These are phyloP conservation scores for Corythornis cristatus DNA, from an alignment of 2,113 vertebrate genomes.

Conservation along the genomic window DNA sequence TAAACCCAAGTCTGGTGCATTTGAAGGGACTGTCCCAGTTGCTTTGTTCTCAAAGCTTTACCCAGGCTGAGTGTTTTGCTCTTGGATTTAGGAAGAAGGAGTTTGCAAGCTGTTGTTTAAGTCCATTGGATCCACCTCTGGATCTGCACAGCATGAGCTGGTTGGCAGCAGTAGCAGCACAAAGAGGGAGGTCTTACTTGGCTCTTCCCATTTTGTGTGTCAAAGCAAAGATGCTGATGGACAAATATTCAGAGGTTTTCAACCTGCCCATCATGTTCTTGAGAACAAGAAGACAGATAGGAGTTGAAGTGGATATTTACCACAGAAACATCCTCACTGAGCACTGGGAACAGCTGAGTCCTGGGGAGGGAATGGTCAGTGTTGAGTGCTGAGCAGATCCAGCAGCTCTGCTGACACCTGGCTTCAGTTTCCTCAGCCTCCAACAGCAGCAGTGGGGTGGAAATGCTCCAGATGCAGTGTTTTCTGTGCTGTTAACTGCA, in stretches of 20 bases:
- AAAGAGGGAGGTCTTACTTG: neutral
- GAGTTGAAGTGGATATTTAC: neutral
- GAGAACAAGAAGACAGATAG: neutral
- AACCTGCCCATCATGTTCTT: neutral
- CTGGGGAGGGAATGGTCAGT: neutral
- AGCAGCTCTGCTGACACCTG: neutral
- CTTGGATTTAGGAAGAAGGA: too few relatives aligned
- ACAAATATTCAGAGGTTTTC: neutral
- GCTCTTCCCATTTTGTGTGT: neutral
- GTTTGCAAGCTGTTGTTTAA: too few relatives aligned
- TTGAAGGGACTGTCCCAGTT: neutral
- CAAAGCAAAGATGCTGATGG: neutral
- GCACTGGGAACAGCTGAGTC: neutral
- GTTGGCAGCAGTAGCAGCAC: neutral
- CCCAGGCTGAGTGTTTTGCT: neutral
- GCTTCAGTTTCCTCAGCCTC: neutral
- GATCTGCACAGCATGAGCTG: neutral
- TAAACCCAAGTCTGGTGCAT: neutral
- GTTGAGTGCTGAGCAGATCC: neutral
- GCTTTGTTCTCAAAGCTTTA: neutral
- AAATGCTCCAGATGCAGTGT: neutral
- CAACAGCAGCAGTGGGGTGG: neutral
- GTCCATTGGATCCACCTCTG: too few relatives aligned
- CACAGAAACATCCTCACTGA: neutral
- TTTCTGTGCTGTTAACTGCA: neutral